Percentiles rank a stretch among this genome's conserved stretches.
phyloP scores from a whole-genome alignment of 35 echinoderm and acorn worm species.

The Chiridota heheva region DNA sequence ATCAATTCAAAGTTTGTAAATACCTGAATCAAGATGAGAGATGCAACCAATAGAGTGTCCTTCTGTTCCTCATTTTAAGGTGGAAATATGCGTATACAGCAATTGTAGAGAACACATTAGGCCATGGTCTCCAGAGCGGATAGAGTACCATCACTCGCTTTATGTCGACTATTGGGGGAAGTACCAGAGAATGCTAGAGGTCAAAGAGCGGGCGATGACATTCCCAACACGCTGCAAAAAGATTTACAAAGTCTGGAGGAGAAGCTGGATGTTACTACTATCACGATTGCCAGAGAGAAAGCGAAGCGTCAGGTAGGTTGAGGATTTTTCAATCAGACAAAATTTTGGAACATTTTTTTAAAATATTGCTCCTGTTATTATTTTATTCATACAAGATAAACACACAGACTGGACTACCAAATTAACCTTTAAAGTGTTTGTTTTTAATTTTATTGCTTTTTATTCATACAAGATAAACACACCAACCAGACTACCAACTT shows the following conservation, averaged over 20 bases:
- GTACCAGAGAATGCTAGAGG: slow-evolving; percentile 68
- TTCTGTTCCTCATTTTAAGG: no score
- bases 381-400: no score
- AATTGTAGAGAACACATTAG: slow-evolving; percentile 86
- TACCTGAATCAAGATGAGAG: no score
- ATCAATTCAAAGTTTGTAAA: no score
- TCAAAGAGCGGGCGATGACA: slow-evolving; percentile 48
- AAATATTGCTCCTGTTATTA: not conserved
- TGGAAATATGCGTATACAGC: slow-evolving; percentile 83
- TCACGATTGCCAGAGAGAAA: slow-evolving; percentile 87
- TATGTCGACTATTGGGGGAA: slow-evolving; percentile 72
- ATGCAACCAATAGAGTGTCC: no score
- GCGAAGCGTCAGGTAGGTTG: slow-evolving; percentile 73
- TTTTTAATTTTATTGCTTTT: no score
- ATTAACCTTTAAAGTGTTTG: no score
- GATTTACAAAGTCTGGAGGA: slow-evolving; percentile 69
- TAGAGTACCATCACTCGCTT: slow-evolving; percentile 60
- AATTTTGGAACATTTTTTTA: not conserved
- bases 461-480: no score
- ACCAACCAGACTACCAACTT: no score
- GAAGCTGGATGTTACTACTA: slow-evolving; percentile 83
- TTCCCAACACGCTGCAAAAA: slow-evolving; percentile 32
- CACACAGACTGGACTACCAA: no score
- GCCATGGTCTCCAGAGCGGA: slow-evolving; percentile 71
- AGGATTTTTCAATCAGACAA: not conserved